Percentiles rank a stretch among this genome's conserved stretches.
These are phyloP conservation scores for Hypanus sabinus DNA, from an alignment of 2,113 vertebrate species.

Conservation along the genomic window DNA sequence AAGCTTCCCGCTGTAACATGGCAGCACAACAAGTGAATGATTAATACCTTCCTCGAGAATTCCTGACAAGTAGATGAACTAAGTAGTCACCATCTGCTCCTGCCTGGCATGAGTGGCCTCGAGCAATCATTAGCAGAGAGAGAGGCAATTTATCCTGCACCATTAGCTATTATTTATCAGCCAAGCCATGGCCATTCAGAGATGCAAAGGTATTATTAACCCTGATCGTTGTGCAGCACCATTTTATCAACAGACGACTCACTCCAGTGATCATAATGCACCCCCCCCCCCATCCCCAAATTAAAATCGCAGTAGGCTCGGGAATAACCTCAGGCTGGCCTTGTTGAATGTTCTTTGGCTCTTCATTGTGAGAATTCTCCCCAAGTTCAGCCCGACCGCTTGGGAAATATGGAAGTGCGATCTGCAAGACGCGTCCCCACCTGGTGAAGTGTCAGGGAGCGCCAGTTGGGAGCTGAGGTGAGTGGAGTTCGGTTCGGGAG, in stretches of 20 bases:
- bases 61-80: slow-evolving; percentile 1
- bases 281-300: neutral
- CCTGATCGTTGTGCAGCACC: neutral
- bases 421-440: too few species aligned
- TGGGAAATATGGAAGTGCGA: neutral
- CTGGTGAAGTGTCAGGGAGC: too few species aligned
- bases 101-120: neutral
- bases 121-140: slow-evolving; percentile 16
- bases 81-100: slow-evolving; percentile 6
- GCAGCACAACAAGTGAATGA: neutral
- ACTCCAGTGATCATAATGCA: neutral
- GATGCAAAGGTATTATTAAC: slow-evolving; percentile 15
- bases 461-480: too few species aligned
- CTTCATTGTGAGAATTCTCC: neutral
- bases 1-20: neutral
- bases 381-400: neutral
- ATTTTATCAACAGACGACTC: neutral
- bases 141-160: slow-evolving; percentile 17
- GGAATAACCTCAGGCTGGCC: neutral
- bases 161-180: slow-evolving; percentile 31
- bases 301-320: neutral
- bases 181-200: slow-evolving; percentile 2
- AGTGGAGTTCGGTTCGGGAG: too few species aligned
- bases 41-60: slow-evolving; percentile 7
- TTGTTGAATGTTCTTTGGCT: too few species aligned